Evolutionary conservation across 2,888 invertebrate genomes (phyloP).

Genomic region (Eurytoma californica): DNA sequence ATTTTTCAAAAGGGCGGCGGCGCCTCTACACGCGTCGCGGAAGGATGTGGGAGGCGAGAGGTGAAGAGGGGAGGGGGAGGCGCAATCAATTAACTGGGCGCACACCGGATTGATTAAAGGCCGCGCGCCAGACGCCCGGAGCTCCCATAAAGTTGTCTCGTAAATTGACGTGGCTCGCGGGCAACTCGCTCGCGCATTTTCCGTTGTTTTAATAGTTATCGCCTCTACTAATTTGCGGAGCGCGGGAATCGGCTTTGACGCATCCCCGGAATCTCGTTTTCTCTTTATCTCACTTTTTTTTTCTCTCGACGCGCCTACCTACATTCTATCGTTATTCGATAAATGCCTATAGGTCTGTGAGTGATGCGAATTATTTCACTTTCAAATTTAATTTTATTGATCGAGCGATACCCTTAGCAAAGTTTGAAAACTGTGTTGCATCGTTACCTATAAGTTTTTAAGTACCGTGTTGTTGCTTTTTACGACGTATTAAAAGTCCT

Average conservation of each 20-base stretch:
- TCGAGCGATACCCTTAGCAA: too few species aligned
- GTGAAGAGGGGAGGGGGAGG: background rate
- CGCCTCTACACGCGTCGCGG: background rate
- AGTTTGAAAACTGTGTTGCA: too few species aligned
- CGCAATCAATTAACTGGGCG: constrained; percentile 42
- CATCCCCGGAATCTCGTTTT: background rate
- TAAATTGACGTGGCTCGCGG: constrained; percentile 15
- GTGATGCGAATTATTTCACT: background rate
- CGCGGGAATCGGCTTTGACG: background rate
- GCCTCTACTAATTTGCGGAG: constrained; percentile 29
- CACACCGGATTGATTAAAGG: constrained; percentile 36
- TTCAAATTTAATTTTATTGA: too few species aligned
- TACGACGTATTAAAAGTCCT: too few species aligned
- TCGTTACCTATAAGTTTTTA: too few species aligned
- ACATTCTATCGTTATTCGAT: too few species aligned
- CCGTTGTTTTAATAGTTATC: constrained; percentile 24
- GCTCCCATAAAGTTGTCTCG: constrained; percentile 8
- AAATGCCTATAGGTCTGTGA: background rate
- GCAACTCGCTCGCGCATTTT: background rate
- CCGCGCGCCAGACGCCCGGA: constrained; percentile 7
- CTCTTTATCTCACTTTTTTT: too few species aligned
- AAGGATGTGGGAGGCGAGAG: background rate
- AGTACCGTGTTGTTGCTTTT: too few species aligned
- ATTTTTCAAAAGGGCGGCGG: background rate
- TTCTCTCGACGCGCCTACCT: too few species aligned